Conservation (phyloP, 1,140 invertebrate genomes). For the Drosophila novamexicana region DNA sequence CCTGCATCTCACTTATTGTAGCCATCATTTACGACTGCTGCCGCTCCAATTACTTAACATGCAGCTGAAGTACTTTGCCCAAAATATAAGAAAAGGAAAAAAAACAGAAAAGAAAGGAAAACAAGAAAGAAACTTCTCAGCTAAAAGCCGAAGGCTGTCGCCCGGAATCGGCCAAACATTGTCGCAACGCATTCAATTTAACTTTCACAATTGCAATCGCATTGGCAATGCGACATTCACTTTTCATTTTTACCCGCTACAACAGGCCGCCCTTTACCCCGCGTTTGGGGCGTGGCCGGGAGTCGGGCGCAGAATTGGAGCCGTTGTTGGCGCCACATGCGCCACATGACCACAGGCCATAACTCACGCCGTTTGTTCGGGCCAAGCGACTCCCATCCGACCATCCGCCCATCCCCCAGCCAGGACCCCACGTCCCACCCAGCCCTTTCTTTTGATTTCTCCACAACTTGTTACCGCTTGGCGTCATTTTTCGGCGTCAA, state of each 20-base stretch:
- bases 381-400: not conserved
- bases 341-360: slow-evolving; percentile 60
- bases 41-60: slow-evolving; percentile 56
- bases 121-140: slow-evolving; percentile 14
- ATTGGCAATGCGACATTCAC: slow-evolving; percentile 62
- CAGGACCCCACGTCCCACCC: not conserved
- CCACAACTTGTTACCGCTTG: slow-evolving; percentile 32
- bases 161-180: slow-evolving; percentile 35
- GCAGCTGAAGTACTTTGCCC: slow-evolving; percentile 28
- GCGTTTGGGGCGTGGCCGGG: slow-evolving; percentile 16
- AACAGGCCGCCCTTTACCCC: not conserved
- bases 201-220: slow-evolving; percentile 61
- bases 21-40: slow-evolving; percentile 43
- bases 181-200: slow-evolving; percentile 59
- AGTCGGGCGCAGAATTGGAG: slow-evolving; percentile 11
- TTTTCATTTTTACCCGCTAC: slow-evolving; percentile 42
- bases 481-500: slow-evolving; percentile 64
- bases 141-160: slow-evolving; percentile 32
- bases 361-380: slow-evolving; percentile 41
- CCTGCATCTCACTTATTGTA: not conserved
- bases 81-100: slow-evolving; percentile 9
- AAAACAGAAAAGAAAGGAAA: not conserved
- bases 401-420: not conserved
- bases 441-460: not conserved
- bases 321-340: slow-evolving; percentile 49